Evolutionary conservation across 2,113 vertebrate species (phyloP), one percentile per base, ranked within the genome.

Genomic region (Camelus bactrianus): DNA sequence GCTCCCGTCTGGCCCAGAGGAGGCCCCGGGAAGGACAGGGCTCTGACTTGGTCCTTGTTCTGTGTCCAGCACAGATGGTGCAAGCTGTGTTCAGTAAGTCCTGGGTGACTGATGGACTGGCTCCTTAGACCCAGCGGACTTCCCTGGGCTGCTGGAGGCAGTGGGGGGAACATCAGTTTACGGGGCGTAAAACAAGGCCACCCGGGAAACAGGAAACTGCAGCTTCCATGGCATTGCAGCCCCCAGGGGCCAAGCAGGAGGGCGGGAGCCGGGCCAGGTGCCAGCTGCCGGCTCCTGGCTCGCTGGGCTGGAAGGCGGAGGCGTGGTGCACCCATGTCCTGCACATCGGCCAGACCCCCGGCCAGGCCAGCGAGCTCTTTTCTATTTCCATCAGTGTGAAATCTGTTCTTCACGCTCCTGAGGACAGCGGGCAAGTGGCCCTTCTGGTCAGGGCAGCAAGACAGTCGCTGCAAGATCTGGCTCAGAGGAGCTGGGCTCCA

Each of bases 211-310:
- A 0, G 30, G 89, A 67, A 54, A 88, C 54, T 0, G 54, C 10
- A 20, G 62, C 8, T 9, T 54, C 6, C 30, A n/a, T 1, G 52
- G 75, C 3, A 3, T 32, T 0, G 13, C 20, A 8, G 79, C 80
- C 84, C 28, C 60, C 6, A 48, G 70, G 75, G 82, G 28, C 79
- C 14, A 13, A 26, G 12, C n/a, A 60, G 72, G n/a, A 58, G 69
- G 26, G 52, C 0, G 0, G 32, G 32, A 75, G 50, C 17, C 0
- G 0, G 0, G 67, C 35, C 0, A 0, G 0, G 4, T 2, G 54
- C 38, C 38, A 42, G 38, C 38, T 42, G 38, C 30, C 1, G 0
- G 70, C 52, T 12, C 60, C 80, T 8, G 30, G n/a, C 73, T 84
- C 13, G 12, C 16, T 5, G 30, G 24, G 50, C 32, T 35, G 17